phyloP scores from a whole-genome alignment of 2,113 vertebrate genomes.

The Barnardius zonarius region DNA sequence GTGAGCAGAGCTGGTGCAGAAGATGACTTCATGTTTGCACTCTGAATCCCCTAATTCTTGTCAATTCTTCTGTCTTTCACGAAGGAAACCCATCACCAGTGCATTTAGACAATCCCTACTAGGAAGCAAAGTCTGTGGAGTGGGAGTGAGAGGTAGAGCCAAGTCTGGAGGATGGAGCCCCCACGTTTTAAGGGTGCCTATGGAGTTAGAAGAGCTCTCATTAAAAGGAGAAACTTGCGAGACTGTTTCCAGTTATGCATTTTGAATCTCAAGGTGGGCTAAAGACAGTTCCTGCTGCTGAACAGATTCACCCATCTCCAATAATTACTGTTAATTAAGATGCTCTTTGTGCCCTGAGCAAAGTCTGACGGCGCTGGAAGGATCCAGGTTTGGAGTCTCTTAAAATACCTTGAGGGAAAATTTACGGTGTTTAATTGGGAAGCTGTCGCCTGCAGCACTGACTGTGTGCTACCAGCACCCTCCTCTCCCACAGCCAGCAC shows the following conservation, averaged over 20 bases:
- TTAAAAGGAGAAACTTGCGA: not conserved
- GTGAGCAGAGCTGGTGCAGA: not conserved
- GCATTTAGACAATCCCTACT: not conserved
- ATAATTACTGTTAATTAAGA: slow-evolving; percentile 53
- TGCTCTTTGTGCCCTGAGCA: not conserved
- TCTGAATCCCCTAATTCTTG: not conserved
- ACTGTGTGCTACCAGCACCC: not conserved
- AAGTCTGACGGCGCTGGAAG: not conserved
- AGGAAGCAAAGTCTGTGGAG: not conserved
- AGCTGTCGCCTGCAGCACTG: not conserved
- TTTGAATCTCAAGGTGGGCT: not conserved
- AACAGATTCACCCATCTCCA: slow-evolving; percentile 5
- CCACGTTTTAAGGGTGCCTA: not conserved
- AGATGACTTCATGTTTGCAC: not conserved
- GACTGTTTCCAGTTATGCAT: not conserved
- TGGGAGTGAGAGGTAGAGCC: not conserved
- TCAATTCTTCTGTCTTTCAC: not conserved
- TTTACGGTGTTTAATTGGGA: not conserved
- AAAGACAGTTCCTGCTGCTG: not conserved
- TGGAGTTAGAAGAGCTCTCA: not conserved
- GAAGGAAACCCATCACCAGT: not conserved
- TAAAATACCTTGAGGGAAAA: not conserved
- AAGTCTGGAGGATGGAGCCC: not conserved
- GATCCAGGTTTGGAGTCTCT: not conserved
- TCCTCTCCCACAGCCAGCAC: not conserved